These are phyloP conservation scores for Diogma glabrata DNA, from an alignment of 2,888 invertebrate species.

Conservation along the genomic window DNA sequence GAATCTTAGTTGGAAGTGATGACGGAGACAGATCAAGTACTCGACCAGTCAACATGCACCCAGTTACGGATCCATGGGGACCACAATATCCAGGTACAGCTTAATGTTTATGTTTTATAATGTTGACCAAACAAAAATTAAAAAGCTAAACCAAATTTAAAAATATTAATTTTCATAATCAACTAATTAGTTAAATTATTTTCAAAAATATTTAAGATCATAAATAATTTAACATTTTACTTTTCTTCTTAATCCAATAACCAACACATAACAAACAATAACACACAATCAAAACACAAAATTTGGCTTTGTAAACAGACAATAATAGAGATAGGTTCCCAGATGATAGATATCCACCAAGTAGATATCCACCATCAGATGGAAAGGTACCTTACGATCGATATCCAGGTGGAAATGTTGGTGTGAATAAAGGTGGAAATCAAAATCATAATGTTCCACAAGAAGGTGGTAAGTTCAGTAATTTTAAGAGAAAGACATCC, in stretches of 20 bases:
- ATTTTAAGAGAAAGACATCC: no score
- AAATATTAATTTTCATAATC: no score
- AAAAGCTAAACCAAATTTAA: no score
- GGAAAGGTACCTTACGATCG: slow-evolving; percentile 28
- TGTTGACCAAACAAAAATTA: no score
- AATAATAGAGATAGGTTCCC: slow-evolving; percentile 35
- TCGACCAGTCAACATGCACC: slow-evolving; percentile 25
- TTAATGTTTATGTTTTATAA: no score
- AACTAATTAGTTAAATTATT: no score
- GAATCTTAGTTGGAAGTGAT: slow-evolving; percentile 33
- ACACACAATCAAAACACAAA: no score
- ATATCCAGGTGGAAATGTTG: slow-evolving; percentile 38
- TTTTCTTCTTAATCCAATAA: no score
- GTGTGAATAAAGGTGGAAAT: slow-evolving; percentile 37
- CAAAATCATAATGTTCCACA: slow-evolving; percentile 27
- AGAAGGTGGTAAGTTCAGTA: slow-evolving; percentile 16
- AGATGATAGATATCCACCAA: slow-evolving; percentile 32
- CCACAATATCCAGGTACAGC: slow-evolving; percentile 24
- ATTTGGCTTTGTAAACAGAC: no score
- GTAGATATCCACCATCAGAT: slow-evolving; percentile 29
- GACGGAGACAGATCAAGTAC: slow-evolving; percentile 25
- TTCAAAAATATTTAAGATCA: no score
- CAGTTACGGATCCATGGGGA: slow-evolving; percentile 24
- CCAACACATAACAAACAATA: no score
- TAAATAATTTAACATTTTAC: no score